Evolutionary conservation across 1,140 invertebrate genomes (phyloP).

Genomic region (Trachymyrmex septentrionalis): DNA sequence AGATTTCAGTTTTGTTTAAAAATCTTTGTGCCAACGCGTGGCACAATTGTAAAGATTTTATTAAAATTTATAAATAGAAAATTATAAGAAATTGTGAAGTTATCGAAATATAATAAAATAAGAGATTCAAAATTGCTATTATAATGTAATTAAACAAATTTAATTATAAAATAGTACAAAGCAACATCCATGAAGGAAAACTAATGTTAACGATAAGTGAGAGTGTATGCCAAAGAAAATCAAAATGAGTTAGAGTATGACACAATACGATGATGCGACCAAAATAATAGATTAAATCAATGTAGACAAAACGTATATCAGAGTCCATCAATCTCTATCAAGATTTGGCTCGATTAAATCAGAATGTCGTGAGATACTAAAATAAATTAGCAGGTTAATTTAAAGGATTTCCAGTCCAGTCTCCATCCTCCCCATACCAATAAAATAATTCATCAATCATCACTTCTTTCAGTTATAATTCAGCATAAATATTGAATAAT

Average conservation of each 20-base stretch:
- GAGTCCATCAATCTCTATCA: conserved; percentile 37
- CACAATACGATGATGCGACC: conserved; percentile 28
- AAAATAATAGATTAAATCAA: conserved; percentile 37
- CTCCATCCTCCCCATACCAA: neutral
- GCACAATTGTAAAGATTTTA: neutral
- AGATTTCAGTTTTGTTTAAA: conserved; percentile 67
- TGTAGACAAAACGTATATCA: conserved; percentile 17
- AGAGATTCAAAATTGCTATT: neutral
- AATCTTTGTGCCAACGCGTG: neutral
- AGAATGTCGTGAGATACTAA: conserved; percentile 16
- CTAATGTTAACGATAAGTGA: neutral
- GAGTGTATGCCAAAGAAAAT: conserved; percentile 21
- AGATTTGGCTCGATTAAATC: conserved; percentile 24
- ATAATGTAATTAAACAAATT: neutral
- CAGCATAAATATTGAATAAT: too few relatives aligned
- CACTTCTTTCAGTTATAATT: neutral
- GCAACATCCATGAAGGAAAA: conserved; percentile 3
- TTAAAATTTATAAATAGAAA: neutral
- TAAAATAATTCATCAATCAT: neutral
- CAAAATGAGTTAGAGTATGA: conserved; percentile 16
- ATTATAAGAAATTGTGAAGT: neutral
- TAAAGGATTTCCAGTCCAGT: conserved; percentile 2
- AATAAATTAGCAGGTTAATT: conserved; percentile 14
- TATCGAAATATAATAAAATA: neutral
- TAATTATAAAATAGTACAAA: conserved; percentile 16